These are phyloP conservation scores for Struthio camelus DNA, from an alignment of 2,113 vertebrate species.

Conservation along the genomic window DNA sequence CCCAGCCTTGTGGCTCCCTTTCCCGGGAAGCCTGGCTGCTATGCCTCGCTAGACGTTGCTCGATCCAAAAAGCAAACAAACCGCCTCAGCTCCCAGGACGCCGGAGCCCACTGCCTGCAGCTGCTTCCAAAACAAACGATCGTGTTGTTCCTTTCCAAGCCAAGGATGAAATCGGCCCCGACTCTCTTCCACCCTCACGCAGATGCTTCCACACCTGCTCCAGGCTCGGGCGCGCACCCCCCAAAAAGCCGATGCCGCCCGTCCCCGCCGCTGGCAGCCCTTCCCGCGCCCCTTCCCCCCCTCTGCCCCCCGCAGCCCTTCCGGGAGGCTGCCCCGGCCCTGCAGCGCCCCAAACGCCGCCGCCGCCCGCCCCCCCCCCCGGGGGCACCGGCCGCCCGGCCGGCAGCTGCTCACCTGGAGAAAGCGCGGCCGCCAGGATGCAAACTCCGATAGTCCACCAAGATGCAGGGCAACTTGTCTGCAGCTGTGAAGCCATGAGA, in stretches of 20 bases:
- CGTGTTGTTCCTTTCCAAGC: conserved; percentile 2
- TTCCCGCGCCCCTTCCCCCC: neutral
- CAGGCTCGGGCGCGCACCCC: neutral
- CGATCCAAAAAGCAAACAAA: conserved; percentile 51
- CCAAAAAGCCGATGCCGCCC: neutral
- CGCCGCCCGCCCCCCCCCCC: neutral
- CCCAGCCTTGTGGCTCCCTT: conserved; percentile 44
- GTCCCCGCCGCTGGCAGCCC: neutral
- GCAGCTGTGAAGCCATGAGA: conserved; percentile 76
- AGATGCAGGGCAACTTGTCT: conserved; percentile 67
- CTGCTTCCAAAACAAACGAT: conserved; percentile 54
- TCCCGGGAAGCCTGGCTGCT: conserved; percentile 33
- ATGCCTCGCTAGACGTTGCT: conserved; percentile 36
- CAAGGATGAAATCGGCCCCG: neutral
- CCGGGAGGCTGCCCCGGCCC: neutral
- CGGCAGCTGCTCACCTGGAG: conserved; percentile 72
- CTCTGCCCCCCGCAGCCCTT: neutral
- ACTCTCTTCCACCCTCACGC: neutral
- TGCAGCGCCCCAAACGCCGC: neutral
- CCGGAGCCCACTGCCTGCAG: conserved; percentile 39
- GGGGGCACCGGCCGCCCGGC: neutral
- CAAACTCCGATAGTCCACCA: conserved; percentile 76
- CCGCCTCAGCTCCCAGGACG: conserved; percentile 47
- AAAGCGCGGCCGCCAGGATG: conserved; percentile 67
- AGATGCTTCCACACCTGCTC: conserved; percentile 54